Percentiles rank a stretch among this genome's conserved stretches.
Conservation (phyloP, 1,140 invertebrate genomes). For the Drosophila virilis region DNA sequence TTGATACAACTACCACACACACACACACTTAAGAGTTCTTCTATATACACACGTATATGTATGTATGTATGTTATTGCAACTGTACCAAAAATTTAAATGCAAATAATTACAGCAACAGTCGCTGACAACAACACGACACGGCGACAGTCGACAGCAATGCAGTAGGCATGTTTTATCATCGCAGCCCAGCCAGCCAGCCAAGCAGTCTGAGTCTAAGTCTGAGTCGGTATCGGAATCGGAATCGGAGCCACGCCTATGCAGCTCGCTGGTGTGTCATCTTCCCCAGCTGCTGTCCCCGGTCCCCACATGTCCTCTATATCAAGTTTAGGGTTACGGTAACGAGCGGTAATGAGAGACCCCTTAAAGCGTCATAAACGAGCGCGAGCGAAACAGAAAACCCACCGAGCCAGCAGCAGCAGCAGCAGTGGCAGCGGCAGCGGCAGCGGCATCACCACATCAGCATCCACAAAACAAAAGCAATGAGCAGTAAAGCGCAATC, state of each 20-base stretch:
- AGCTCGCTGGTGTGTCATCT: conserved; percentile 39
- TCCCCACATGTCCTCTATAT: conserved; percentile 21
- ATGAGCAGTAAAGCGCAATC: conserved; percentile 53
- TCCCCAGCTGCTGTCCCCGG: conserved; percentile 32
- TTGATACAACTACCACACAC: not conserved
- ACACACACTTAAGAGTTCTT: not conserved
- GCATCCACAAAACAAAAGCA: conserved; percentile 68
- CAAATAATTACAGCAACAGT: conserved; percentile 24
- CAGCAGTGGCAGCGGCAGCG: not conserved
- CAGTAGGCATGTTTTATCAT: conserved; percentile 55
- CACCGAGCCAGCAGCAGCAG: not conserved
- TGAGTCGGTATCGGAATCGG: conserved; percentile 32
- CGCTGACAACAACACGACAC: conserved; percentile 2
- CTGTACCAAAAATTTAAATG: conserved; percentile 21
- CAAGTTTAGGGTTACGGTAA: conserved; percentile 62
- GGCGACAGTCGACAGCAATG: not conserved
- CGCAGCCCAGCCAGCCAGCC: conserved; percentile 17
- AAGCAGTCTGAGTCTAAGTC: conserved; percentile 25
- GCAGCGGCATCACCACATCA: conserved; percentile 2
- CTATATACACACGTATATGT: conserved; percentile 15
- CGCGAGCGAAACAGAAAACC: conserved; percentile 60
- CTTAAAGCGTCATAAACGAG: conserved; percentile 44
- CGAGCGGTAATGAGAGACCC: conserved; percentile 43
- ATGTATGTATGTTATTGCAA: conserved; percentile 4
- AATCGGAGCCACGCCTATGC: conserved; percentile 65